phyloP scores from a whole-genome alignment of 1,140 invertebrate genomes.

The Ceratina calcarata region DNA sequence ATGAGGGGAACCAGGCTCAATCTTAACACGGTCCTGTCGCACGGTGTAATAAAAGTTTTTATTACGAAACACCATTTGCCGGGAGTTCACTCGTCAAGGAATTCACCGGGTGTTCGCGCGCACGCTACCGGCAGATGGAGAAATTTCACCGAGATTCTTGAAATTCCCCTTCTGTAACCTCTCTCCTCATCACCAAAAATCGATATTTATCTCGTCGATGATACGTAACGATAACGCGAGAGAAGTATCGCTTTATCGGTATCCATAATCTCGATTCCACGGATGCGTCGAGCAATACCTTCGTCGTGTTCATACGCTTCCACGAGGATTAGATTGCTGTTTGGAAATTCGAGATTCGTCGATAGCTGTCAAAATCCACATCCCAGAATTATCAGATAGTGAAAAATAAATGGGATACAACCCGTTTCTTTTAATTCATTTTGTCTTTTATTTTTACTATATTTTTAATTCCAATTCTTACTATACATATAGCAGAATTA shows the following conservation, averaged over 20 bases:
- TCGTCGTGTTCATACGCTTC: no score
- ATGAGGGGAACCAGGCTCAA: neutral
- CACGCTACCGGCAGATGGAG: slow-evolving; percentile 18
- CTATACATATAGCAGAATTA: neutral
- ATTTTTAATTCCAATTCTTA: neutral
- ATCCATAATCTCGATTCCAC: slow-evolving; percentile 13
- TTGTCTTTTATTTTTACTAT: neutral
- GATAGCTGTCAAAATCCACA: neutral
- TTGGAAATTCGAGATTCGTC: slow-evolving; percentile 22
- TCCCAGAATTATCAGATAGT: neutral
- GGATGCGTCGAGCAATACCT: neutral
- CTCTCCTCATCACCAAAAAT: neutral
- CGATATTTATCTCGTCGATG: neutral
- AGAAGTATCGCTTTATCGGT: neutral
- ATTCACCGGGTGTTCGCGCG: slow-evolving; percentile 1
- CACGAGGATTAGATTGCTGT: no score
- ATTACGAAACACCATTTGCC: slow-evolving; percentile 18
- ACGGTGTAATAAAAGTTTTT: slow-evolving; percentile 42
- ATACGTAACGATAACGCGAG: slow-evolving; percentile 4
- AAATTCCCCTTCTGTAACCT: slow-evolving; percentile 1
- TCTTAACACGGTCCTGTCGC: slow-evolving; percentile 34
- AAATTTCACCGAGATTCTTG: slow-evolving; percentile 36
- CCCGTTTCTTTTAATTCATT: neutral
- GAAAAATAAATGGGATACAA: neutral
- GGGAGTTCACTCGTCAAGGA: neutral